Base-by-base conservation (phyloP, 2,888 invertebrate genomes). In the Caenorhabditis becei region DNA sequence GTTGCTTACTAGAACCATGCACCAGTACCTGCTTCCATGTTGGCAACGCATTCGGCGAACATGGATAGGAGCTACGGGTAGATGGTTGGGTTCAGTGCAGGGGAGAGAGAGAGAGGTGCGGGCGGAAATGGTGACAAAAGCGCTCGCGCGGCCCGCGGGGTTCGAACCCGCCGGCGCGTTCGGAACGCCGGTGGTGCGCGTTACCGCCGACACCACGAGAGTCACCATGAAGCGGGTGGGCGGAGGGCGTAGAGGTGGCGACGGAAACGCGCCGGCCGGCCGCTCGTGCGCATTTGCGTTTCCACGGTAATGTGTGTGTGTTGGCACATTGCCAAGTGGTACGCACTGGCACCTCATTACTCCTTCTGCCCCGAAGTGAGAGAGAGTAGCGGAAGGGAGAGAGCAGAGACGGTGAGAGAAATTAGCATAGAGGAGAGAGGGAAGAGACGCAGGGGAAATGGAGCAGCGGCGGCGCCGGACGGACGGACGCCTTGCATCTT, bases 51-150 rank as follows among this genome's bases (percentile, higher is more conserved):
- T 41, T 28, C 11, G 11, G 35, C 47, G 37, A 80, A 80, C 80
- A 80, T 80, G 80, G 80, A 70, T 70, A 80, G 80, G 80, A 80
- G 80, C 80, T 80, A 80, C 80, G 80, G 80, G 80, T 80, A 80
- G 24, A 70, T 65, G 74, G 74, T n/a, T 41, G 58, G 3, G 16
- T 61, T 66, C 67, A 41, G 20, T n/a, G 20, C 53, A 28, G 41
- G 53, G 16, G 3, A 49, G 28, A 51, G 49, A 16, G 56, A 56
- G 56, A 49, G 10, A 49, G 18, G 8, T n/a, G 49, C 20, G 49
- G 20, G 23, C 53, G 24, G n/a, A n/a, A 18, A 23, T 23, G 54
- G 35, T 49, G 53, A 56, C 65, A 72, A 72, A 79, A 59, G 61
- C 72, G 71, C 61, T 47, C 61, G 53, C 44, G 28, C 41, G 18